These are phyloP conservation scores for Gymnocypris eckloni DNA, from an alignment of 2,797 vertebrate genomes.

Conservation along the genomic window DNA sequence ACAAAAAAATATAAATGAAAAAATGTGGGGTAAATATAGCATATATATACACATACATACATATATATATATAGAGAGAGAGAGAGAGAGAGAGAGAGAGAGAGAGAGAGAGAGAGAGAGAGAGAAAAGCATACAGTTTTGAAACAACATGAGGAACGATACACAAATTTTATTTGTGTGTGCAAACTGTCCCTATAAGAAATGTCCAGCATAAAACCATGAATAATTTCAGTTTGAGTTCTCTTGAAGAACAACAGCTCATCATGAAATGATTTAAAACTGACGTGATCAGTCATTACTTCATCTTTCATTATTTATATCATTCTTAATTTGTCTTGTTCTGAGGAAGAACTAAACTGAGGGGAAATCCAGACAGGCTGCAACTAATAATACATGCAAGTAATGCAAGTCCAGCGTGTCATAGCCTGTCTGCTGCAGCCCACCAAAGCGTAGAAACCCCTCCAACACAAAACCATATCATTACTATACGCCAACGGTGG, in stretches of 20 bases:
- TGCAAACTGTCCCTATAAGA: background rate
- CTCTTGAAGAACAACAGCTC: background rate
- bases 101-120: too few relatives aligned
- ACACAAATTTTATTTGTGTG: background rate
- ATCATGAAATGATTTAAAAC: background rate
- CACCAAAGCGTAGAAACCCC: slow-evolving; percentile 22
- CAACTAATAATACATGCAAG: slow-evolving; percentile 22
- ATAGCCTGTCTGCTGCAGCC: slow-evolving; percentile 22
- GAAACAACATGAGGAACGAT: background rate
- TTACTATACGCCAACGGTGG: background rate
- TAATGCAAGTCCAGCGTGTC: background rate
- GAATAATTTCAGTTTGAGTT: background rate
- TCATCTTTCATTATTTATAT: background rate
- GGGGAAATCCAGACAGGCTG: slow-evolving; percentile 31
- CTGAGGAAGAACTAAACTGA: background rate
- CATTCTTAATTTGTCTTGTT: background rate
- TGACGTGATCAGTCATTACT: background rate
- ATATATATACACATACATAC: too few relatives aligned
- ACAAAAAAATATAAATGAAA: too few relatives aligned
- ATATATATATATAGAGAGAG: too few relatives aligned
- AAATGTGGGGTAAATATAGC: too few relatives aligned
- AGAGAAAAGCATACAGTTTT: background rate
- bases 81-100: too few relatives aligned
- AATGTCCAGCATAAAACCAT: background rate
- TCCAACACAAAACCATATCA: slow-evolving; percentile 17